Evolutionary conservation across 2,797 vertebrate species (phyloP), one percentile per base, ranked within the genome.

Genomic region (Sarcophilus harrisii): DNA sequence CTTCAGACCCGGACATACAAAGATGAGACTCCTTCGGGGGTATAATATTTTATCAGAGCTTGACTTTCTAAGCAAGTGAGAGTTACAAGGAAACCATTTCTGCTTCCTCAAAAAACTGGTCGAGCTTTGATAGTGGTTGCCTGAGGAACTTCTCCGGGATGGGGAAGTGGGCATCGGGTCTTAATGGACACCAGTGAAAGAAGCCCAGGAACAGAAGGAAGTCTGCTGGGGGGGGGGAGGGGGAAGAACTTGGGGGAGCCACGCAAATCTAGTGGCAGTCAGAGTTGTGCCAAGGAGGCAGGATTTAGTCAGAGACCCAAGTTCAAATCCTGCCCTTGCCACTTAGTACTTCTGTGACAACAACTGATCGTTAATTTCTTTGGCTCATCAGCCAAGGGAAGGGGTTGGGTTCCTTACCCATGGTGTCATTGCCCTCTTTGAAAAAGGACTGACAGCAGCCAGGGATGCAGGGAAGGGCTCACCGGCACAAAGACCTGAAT

Each of bases 31-130:
- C 73, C 92, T 81, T 91, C 90, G 59, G 58, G 87, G 93, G 93
- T 55, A 90, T 94, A 59, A 95, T 97, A 95, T 59, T 28, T 90
- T 92, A 93, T 57, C 81, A 94, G 52, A 0, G 27, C 81, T 92
- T 90, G 1, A 32, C 92, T 96, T 62, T 97, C 89, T 49, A 95
- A 97, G 94, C 91, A 97, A 97, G 96, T 96, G 90, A 94, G 90
- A 90, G 97, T 96, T 96, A 21, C 89, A 95, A 96, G 91, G 49
- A 91, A 95, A 97, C 95, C 92, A 93, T 55, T 49, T 90, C n/a
- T n/a, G 29, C 60, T 93, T 92, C 92, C 96, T 92, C 94, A 95
- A 94, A 9, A 73, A 62, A 62, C 60, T 90, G 90, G 60, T 89
- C 62, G 58, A 58, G 73, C 92, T 90, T 55, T 93, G 89, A 90